Evolutionary conservation across 2,888 invertebrate genomes (phyloP).

Genomic region (Odontocolon sp.): DNA sequence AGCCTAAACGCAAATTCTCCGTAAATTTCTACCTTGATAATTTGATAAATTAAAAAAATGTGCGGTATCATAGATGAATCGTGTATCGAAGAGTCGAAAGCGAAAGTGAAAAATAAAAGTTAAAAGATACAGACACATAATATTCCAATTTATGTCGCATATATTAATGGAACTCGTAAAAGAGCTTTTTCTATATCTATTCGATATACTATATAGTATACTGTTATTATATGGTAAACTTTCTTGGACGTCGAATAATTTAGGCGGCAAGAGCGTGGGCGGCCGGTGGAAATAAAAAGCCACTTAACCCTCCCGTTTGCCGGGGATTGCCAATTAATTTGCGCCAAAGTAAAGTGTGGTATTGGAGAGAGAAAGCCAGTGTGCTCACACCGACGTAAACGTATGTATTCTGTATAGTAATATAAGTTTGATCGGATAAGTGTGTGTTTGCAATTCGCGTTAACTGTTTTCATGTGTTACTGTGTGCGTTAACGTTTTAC

Average conservation of each 20-base stretch:
- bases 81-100: neutral
- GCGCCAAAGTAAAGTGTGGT: conserved; percentile 73
- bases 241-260: conserved; percentile 69
- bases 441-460: conserved; percentile 28
- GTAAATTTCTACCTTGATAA: too few relatives aligned
- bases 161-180: neutral
- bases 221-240: conserved; percentile 5
- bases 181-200: neutral
- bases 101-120: neutral
- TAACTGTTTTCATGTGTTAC: conserved; percentile 12
- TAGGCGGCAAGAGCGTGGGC: conserved; percentile 65
- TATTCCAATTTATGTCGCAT: neutral
- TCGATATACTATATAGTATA: neutral
- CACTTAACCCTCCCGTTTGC: conserved; percentile 70
- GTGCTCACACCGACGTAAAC: conserved; percentile 26
- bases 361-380: conserved; percentile 63
- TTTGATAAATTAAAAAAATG: neutral
- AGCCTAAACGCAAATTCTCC: too few relatives aligned
- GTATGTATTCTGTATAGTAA: neutral
- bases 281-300: conserved; percentile 73
- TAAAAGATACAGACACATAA: too few relatives aligned
- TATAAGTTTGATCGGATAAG: neutral
- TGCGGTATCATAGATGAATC: neutral
- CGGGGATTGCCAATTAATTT: conserved; percentile 77
- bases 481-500: conserved; percentile 20